Evolutionary conservation across 2,113 vertebrate genomes (phyloP), one percentile per base, ranked within the genome.

Genomic region (Hypanus sabinus): DNA sequence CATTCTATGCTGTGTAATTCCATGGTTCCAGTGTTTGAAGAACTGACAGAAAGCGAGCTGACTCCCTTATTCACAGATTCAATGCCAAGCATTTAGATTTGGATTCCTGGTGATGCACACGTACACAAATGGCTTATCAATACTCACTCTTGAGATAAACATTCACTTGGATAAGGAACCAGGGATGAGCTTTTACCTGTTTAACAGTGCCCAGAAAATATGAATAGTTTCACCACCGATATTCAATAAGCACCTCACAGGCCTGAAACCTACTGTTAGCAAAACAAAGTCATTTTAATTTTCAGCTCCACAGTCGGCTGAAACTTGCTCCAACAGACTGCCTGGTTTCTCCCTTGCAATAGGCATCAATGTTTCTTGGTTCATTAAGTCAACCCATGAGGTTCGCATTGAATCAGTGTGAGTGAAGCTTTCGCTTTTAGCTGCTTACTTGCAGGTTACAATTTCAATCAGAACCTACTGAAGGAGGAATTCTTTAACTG

Each of bases 341-440:
- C 12, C 83, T 87, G 55, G 10, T 87, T 46, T 60, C 55, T n/a
- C 55, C 55, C 55, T 87, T 30, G 11, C 46, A 87, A 60, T 30
- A 27, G 46, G 9, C 55, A 87, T 87, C 55, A 60, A 30, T 87
- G 83, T 87, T 60, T 30, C 55, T 60, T 11, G 55, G 22, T 87
- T 87, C 83, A 87, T 87, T 87, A 87, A 87, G 60, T 62, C 57
- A n/a, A 60, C 85, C 57, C 57, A 88, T 88, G 85, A 88, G 57
- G 85, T 88, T 65, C n/a, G 57, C 30, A 33, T 14, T 88, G 85
- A 33, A n/a, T 88, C 22, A 65, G 57, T 87, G 22, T 83, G 27
- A 60, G 81, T 85, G 20, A 85, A 85, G 24, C 46, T 62, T 18
- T 88, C 30, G n/a, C 14, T 33, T 33, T 65, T 18, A 65, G 85